Percentiles rank a stretch among this genome's conserved stretches.
Conservation (phyloP, 2,797 vertebrate species). For the Brachymystax lenok region DNA sequence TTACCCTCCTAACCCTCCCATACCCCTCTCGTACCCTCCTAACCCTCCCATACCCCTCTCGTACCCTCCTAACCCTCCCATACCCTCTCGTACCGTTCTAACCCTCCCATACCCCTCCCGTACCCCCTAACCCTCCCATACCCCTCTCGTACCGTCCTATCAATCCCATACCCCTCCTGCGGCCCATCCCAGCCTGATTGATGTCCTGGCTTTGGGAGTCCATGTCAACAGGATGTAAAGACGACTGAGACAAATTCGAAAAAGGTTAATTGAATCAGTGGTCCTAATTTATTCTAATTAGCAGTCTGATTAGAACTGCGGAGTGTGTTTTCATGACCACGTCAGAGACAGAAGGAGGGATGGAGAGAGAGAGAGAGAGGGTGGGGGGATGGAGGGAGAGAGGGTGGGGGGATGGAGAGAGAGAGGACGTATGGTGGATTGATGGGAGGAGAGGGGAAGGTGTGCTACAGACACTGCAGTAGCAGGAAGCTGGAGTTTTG, state of each 20-base stretch:
- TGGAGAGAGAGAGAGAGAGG: background rate
- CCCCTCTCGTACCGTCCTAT: background rate
- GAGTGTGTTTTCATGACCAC: conserved; percentile 3
- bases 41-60: too few species aligned
- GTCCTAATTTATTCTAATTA: conserved; percentile 17
- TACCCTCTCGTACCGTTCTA: too few species aligned
- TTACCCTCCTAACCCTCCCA: too few species aligned
- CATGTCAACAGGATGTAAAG: conserved; percentile 12
- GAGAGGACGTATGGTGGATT: too few species aligned
- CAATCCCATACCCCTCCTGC: background rate
- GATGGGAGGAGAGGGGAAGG: too few species aligned
- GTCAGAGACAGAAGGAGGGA: background rate
- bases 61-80: too few species aligned
- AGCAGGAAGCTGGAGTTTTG: background rate
- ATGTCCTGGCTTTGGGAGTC: background rate
- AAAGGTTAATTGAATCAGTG: conserved; percentile 17
- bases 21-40: too few species aligned
- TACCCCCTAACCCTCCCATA: background rate
- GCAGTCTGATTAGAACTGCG: conserved; percentile 9
- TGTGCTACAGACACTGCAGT: background rate
- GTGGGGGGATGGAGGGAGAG: background rate
- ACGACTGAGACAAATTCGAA: background rate
- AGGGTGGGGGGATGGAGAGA: too few species aligned
- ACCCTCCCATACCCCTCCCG: too few species aligned
- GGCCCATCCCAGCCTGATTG: background rate